Evolutionary conservation across 1,140 invertebrate genomes (phyloP), one percentile per base, ranked within the genome.

Genomic region (Drosophila ercepeae): DNA sequence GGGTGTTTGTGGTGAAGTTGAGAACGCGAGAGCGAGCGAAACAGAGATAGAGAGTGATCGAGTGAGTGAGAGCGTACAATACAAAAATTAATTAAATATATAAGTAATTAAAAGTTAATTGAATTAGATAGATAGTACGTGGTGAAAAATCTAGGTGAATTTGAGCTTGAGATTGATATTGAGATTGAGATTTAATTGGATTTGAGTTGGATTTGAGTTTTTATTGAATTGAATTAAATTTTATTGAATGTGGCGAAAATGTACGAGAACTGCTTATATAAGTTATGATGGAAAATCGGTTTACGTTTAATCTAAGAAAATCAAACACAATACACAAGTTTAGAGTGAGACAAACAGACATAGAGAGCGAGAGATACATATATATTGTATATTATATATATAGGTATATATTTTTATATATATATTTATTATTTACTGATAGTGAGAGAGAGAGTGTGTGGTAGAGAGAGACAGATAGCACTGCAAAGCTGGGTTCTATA

Each of bases 311-410:
- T 81, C 77, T 79, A 81, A 81, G 7, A 50, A 78, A 77, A 83
- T 78, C 70, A 64, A 81, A 79, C 64, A 79, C 77, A 81, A 77
- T 83, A 69, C 52, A 81, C 73, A 81, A 77, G 74, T 81, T 32
- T 60, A 77, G 57, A 81, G 67, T 81, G 67, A 82, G 78, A 77
- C 78, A 81, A 82, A 81, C 68, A 79, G 58, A 81, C 67, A 79
- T 75, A 79, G 41, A 69, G 61, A 69, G 49, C 61, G 65, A 69
- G 65, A 69, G 63, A 69, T 70, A 79, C 50, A 59, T 74, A 69
- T 69, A 63, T 49, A 51, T 50, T 42, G 42, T 29, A 72, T 42
- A 50, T 42, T 41, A 42, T 60, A 54, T 72, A 67, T 71, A 48
- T 54, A 48, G 46, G 63, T 27, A 52, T 50, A 59, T 21, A n/a